Conservation (phyloP, 2,113 vertebrate genomes). For the Mus spicilegus region DNA sequence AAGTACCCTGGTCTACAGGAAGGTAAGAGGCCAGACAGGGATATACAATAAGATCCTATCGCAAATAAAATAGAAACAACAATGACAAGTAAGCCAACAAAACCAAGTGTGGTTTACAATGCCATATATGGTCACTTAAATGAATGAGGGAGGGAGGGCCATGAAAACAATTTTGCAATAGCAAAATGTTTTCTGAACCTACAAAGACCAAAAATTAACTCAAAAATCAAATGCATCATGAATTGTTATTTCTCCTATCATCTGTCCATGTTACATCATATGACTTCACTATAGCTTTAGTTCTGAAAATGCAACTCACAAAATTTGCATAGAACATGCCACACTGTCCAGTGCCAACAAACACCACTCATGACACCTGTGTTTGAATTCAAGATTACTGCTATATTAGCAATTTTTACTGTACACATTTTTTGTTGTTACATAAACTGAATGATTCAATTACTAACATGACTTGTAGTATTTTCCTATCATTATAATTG, state of each 20-base stretch:
- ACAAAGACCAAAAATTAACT: neutral
- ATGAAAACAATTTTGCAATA: neutral
- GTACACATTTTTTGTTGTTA: neutral
- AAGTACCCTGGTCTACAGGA: neutral
- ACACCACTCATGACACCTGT: neutral
- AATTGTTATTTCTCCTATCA: neutral
- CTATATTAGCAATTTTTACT: neutral
- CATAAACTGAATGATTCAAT: neutral
- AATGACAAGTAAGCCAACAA: neutral
- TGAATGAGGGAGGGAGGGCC: neutral
- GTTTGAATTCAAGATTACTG: neutral
- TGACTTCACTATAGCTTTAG: neutral
- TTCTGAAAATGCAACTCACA: neutral
- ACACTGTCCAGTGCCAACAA: neutral
- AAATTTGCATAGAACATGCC: neutral
- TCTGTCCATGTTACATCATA: neutral
- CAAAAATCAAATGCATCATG: neutral
- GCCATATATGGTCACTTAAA: neutral
- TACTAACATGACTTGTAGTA: neutral
- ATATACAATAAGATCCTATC: neutral
- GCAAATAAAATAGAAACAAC: neutral
- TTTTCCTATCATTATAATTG: neutral
- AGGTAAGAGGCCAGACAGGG: neutral
- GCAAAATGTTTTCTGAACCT: neutral
- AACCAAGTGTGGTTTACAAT: neutral